Percentiles rank a stretch among this genome's conserved stretches.
Conservation (phyloP, 1,140 invertebrate species). For the Apis laboriosa region DNA sequence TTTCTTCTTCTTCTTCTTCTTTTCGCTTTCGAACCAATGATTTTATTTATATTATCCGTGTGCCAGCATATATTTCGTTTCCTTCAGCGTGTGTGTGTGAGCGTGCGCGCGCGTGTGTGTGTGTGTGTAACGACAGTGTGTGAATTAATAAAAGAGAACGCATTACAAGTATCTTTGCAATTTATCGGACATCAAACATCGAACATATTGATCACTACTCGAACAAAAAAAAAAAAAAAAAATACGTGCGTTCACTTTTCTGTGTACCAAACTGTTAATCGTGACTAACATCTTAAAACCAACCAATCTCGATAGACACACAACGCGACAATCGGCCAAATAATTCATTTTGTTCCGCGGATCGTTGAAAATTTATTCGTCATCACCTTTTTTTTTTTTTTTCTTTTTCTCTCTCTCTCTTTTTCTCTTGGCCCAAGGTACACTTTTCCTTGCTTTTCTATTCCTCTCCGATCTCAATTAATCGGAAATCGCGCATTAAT, state of each 20-base stretch:
- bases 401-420: no score
- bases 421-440: neutral
- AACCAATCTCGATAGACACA: constrained; percentile 69
- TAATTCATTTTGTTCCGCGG: constrained; percentile 28
- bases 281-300: constrained; percentile 44
- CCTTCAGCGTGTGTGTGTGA: constrained; percentile 1
- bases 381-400: neutral
- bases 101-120: neutral
- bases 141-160: constrained; percentile 5
- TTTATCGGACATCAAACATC: neutral
- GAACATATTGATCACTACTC: neutral
- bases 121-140: neutral
- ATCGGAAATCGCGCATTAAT: neutral
- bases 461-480: neutral
- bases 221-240: neutral
- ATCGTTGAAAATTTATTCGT: constrained; percentile 14
- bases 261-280: constrained; percentile 36
- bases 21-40: neutral
- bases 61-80: constrained; percentile 13
- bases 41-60: constrained; percentile 3
- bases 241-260: constrained; percentile 7
- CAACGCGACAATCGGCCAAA: constrained; percentile 71
- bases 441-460: neutral
- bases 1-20: neutral
- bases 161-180: no score